Evolutionary conservation across 2,888 invertebrate genomes (phyloP), one percentile per base, ranked within the genome.

Genomic region (Trissolcus brochymenae): DNA sequence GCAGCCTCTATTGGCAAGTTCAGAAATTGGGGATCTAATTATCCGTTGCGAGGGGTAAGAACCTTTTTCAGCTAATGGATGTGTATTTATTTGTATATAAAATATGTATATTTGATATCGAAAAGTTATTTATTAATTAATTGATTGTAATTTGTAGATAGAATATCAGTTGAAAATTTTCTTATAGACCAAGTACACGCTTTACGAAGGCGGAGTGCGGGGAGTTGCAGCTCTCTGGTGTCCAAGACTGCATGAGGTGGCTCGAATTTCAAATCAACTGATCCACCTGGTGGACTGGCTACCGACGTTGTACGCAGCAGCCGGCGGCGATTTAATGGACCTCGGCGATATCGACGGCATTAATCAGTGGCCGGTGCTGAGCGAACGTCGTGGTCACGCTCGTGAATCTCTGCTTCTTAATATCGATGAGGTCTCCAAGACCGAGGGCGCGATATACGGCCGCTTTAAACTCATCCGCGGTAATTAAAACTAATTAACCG

Each of bases 201-300:
- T 93, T 0, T 95, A 93, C 92, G 94, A 95, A 88, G 95, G 94
- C 6, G 94, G 93, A 0, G 91, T 93, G 9, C 89, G 93, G 72
- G 92, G 92, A 6, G 90, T 92, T 0, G 92, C 92, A 0, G 91
- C 93, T n/a, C 87, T 94, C 43, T 94, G 94, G 93, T 93, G 93
- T 82, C 92, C 93, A 0, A 84, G 90, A 50, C 87, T 92, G 57
- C 90, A 92, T 57, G 89, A 90, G 75, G 90, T 90, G 7, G 91
- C 91, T 74, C 89, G 92, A 56, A 91, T 93, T 6, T 92, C 91
- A 2, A 90, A 91, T 73, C 90, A 92, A 75, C 84, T 94, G 83
- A 91, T 94, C 87, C 93, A 94, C 84, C 91, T 94, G 54, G 90
- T 92, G 16, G 94, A 94, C 85, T 94, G 94, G 94, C 82, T 94